A percentile compares a stretch with the other conserved stretches of the same genome.
Evolutionary conservation across 2,113 vertebrate species (phyloP).

Genomic region (Channa maculata): DNA sequence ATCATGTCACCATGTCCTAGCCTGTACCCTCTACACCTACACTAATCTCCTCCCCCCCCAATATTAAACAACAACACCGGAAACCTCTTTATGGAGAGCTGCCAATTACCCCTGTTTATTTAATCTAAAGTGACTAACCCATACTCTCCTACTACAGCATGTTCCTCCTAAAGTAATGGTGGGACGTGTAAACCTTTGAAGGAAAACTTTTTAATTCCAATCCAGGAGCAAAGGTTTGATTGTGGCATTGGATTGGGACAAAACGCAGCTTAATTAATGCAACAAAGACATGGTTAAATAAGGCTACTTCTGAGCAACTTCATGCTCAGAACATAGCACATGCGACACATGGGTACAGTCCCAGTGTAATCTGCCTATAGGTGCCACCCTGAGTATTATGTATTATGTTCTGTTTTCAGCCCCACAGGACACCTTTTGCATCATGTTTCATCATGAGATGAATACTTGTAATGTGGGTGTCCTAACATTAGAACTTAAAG

Average conservation of each 20-base stretch:
- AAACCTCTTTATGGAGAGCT: conserved; percentile 3
- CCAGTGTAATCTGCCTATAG: no score
- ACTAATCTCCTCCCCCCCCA: conserved; percentile 13
- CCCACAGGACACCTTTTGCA: background rate
- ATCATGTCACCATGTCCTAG: conserved; percentile 46
- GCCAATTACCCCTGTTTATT: conserved; percentile 4
- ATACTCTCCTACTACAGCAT: background rate
- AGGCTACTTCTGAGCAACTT: no score
- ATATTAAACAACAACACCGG: conserved; percentile 46
- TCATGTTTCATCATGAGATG: background rate
- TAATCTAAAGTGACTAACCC: conserved; percentile 17
- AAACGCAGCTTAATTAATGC: background rate
- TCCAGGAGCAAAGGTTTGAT: background rate
- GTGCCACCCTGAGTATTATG: no score
- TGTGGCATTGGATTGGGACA: background rate
- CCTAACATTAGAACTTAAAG: no score
- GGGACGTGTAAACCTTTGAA: background rate
- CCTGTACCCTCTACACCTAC: conserved; percentile 46
- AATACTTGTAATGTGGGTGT: background rate
- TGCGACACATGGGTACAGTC: no score
- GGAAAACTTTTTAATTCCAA: background rate
- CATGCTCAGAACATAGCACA: no score
- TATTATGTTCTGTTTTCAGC: background rate
- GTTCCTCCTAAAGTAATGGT: background rate
- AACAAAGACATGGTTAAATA: no score